Base-by-base conservation (phyloP, 2,888 invertebrate species). In the Danaus chrysippus region DNA sequence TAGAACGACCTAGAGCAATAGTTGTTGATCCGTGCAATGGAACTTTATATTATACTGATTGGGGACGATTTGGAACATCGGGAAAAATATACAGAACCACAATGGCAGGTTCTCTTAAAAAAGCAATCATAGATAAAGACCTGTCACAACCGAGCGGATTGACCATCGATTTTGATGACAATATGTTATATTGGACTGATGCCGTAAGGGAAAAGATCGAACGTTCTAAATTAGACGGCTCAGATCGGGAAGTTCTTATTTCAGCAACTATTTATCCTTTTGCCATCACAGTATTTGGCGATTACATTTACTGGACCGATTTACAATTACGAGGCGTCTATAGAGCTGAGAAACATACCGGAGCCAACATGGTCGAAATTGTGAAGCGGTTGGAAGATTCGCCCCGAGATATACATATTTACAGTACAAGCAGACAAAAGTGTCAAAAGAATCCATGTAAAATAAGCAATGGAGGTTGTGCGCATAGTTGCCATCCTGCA, bases 1-100 rank as follows among this genome's bases (percentile, higher is more conserved):
- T 98, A 0, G 97, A 98, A 79, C 92, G 98, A 63, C 99, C 99
- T 0, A 91, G 98, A 73, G 98, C 99, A 0, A 96, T 99, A 61
- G 98, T 98, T 0, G 93, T 99, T 0, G 98, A 99, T 88, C 99
- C 99, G 0, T 99, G 99, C 88, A 96, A 96, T 76, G 99, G 98
- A 12, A 96, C 96, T 0, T 84, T 99, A 13, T 99, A 97, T 84
- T 99, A 96, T 86, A 98, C 98, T 0, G 99, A 99, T 78, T 98
- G 98, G 98, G 98, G 98, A 12, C 93, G 97, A 65, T 97, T 97
- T 77, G 97, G 98, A 6, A 96, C 96, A 0, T 95, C 96, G 0
- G 98, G 98, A 0, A 97, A 98, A 82, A 99, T 99, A 61, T 97
- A 97, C 82, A 92, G 97, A 67, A 96, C 98, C 0, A 98, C 99